phyloP scores from a whole-genome alignment of 2,888 invertebrate species.

The Acrobasis suavella region DNA sequence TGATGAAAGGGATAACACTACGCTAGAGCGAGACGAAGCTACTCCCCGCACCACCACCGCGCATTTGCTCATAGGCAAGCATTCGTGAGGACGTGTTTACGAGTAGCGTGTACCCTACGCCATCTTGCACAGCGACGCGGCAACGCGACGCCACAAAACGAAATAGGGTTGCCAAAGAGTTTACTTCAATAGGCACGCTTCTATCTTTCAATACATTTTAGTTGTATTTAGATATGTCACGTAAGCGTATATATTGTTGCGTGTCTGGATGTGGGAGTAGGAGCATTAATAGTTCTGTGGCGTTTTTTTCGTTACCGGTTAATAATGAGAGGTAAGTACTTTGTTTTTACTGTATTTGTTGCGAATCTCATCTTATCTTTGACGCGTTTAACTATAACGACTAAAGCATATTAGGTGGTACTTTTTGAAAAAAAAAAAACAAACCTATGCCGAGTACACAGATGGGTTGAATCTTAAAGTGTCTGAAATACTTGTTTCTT shows the following conservation, averaged over 20 bases:
- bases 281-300: neutral
- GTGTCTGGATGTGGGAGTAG: neutral
- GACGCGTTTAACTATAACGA: neutral
- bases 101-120: neutral
- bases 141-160: neutral
- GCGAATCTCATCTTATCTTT: neutral
- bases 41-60: slow-evolving; percentile 1
- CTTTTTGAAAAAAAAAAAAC: too few species aligned
- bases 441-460: too few species aligned
- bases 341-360: neutral
- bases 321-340: neutral
- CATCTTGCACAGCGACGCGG: neutral
- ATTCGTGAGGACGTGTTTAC: neutral
- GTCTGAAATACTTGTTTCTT: too few species aligned
- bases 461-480: too few species aligned
- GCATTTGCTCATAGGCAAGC: neutral
- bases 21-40: neutral
- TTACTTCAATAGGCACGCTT: neutral
- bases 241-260: neutral
- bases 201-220: neutral
- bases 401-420: neutral
- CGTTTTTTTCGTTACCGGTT: neutral
- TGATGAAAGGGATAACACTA: neutral
- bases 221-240: neutral
- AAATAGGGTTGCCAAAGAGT: neutral